These are phyloP conservation scores for Rhizoglyphus robini DNA, from an alignment of 1,140 invertebrate species.

Conservation along the genomic window DNA sequence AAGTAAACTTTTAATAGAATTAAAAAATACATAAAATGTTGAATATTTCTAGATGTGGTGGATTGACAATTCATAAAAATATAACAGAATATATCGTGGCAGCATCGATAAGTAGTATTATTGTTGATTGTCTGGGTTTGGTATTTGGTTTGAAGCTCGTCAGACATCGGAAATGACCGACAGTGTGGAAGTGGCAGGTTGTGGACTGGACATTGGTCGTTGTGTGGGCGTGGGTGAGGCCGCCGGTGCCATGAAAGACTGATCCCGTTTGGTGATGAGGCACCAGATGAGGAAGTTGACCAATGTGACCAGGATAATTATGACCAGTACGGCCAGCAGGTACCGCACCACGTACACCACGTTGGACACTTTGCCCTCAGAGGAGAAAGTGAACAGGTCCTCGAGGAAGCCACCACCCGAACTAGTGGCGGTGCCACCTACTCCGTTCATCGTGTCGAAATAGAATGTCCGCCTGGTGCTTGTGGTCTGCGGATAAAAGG, in stretches of 20 bases:
- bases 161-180: constrained; percentile 6
- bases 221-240: background rate
- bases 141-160: too few species aligned
- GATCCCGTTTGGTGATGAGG: constrained; percentile 10
- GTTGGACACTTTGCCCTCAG: background rate
- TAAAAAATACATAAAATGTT: too few species aligned
- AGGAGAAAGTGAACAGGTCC: constrained; percentile 1
- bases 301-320: constrained; percentile 12
- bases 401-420: background rate
- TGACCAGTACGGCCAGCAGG: background rate
- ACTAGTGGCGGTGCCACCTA: background rate
- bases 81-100: too few species aligned
- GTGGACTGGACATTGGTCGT: background rate
- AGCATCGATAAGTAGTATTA: too few species aligned
- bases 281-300: constrained; percentile 12
- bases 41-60: too few species aligned
- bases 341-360: background rate
- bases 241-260: constrained; percentile 5
- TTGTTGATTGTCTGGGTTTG: too few species aligned
- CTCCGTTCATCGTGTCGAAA: background rate
- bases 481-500: background rate
- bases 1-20: too few species aligned
- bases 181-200: background rate
- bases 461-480: background rate
- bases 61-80: too few species aligned